phyloP scores from a whole-genome alignment of 2,113 vertebrate species.

The Turnix velox region DNA sequence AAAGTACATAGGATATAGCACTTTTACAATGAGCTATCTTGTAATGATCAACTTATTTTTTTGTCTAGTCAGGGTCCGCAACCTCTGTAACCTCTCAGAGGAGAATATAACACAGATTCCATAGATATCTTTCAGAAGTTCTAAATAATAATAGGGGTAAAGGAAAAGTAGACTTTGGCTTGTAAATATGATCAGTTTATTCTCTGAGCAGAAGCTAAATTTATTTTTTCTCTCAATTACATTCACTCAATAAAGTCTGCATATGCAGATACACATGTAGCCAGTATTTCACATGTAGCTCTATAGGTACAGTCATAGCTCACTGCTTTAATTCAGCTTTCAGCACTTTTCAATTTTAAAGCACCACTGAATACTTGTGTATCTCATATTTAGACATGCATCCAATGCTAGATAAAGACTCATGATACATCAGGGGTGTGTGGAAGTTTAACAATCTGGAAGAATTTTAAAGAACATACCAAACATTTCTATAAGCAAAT shows the following conservation, averaged over 20 bases:
- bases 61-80: background rate
- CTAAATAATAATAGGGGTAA: background rate
- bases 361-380: background rate
- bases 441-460: background rate
- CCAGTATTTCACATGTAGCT: background rate
- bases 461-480: background rate
- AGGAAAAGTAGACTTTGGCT: background rate
- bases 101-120: background rate
- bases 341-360: background rate
- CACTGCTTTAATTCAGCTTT: background rate
- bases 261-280: accelerated
- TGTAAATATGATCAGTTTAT: background rate
- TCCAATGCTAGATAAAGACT: background rate
- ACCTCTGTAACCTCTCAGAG: background rate
- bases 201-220: background rate
- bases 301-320: background rate
- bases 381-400: background rate
- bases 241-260: background rate
- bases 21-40: background rate
- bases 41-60: background rate
- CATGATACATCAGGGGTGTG: background rate
- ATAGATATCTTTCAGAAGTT: background rate
- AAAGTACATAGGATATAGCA: background rate
- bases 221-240: background rate
- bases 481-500: background rate